phyloP scores from a whole-genome alignment of 2,888 invertebrate genomes.

The Sphaeridia pumilis region DNA sequence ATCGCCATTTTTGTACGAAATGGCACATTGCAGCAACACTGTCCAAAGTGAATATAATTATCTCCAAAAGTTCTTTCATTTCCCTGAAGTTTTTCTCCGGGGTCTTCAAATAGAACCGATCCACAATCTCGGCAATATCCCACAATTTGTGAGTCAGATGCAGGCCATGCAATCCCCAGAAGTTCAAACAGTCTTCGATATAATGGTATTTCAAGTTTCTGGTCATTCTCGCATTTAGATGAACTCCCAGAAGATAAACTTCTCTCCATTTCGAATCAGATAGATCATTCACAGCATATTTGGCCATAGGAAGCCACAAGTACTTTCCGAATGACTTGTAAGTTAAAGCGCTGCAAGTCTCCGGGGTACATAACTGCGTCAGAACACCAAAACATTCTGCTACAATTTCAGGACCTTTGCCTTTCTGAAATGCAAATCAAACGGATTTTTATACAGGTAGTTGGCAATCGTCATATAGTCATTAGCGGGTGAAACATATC shows the following conservation, averaged over 20 bases:
- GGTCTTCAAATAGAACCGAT: slow-evolving; percentile 22
- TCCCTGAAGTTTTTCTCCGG: slow-evolving; percentile 29
- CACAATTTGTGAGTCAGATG: slow-evolving; percentile 23
- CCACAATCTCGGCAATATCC: slow-evolving; percentile 23
- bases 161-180: slow-evolving; percentile 27
- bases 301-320: slow-evolving; percentile 18
- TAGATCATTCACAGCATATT: slow-evolving; percentile 18
- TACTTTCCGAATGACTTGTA: slow-evolving; percentile 17
- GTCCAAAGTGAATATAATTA: slow-evolving; percentile 21
- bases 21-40: slow-evolving; percentile 23
- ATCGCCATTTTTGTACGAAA: slow-evolving; percentile 26
- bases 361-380: slow-evolving; percentile 19
- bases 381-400: slow-evolving; percentile 24
- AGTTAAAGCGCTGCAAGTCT: slow-evolving; percentile 18
- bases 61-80: slow-evolving; percentile 22
- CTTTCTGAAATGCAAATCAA: slow-evolving; percentile 16
- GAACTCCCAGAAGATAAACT: slow-evolving; percentile 24
- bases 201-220: slow-evolving; percentile 22
- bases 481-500: not conserved
- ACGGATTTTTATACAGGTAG: not conserved
- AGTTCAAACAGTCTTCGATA: slow-evolving; percentile 28
- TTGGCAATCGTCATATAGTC: not conserved
- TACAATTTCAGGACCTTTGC: slow-evolving; percentile 24
- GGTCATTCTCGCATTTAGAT: slow-evolving; percentile 26
- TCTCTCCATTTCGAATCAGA: slow-evolving; percentile 21